Percentiles rank a stretch among this genome's conserved stretches.
Conservation (phyloP, 2,113 vertebrate species). For the Laterallus jamaicensis region DNA sequence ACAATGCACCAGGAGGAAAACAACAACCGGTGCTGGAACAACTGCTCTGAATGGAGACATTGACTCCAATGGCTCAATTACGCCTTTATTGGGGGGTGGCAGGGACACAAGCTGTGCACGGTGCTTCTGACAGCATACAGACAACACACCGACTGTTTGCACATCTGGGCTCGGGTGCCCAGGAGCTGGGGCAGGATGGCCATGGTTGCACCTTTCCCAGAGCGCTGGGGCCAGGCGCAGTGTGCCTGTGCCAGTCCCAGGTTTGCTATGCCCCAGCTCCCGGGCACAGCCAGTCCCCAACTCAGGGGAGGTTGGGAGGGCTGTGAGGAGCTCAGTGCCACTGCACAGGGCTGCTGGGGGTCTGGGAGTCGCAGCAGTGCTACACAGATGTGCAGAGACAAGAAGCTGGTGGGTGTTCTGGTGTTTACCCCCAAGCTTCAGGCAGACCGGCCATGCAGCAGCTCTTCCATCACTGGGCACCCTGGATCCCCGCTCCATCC, state of each 20-base stretch:
- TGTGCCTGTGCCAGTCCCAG: accelerated
- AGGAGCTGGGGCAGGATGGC: accelerated
- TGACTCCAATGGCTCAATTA: neutral
- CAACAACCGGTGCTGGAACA: neutral
- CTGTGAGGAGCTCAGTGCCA: accelerated
- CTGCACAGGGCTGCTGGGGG: neutral
- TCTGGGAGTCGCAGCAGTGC: accelerated
- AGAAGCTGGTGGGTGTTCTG: accelerated
- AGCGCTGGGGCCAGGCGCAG: accelerated
- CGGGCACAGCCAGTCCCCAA: neutral
- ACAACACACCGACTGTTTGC: accelerated
- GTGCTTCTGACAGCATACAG: accelerated
- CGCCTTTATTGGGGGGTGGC: neutral
- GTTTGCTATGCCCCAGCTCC: accelerated
- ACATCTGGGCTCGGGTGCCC: neutral
- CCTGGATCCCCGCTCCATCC: accelerated
- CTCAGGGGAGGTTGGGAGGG: accelerated
- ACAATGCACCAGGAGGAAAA: neutral
- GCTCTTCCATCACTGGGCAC: accelerated
- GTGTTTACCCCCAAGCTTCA: neutral
- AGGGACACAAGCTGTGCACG: neutral
- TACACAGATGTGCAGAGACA: accelerated
- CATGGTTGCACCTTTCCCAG: neutral
- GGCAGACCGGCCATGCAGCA: neutral
- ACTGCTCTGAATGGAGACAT: neutral